Evolutionary conservation across 1,140 invertebrate genomes (phyloP).

Genomic region (Euschistus heros): DNA sequence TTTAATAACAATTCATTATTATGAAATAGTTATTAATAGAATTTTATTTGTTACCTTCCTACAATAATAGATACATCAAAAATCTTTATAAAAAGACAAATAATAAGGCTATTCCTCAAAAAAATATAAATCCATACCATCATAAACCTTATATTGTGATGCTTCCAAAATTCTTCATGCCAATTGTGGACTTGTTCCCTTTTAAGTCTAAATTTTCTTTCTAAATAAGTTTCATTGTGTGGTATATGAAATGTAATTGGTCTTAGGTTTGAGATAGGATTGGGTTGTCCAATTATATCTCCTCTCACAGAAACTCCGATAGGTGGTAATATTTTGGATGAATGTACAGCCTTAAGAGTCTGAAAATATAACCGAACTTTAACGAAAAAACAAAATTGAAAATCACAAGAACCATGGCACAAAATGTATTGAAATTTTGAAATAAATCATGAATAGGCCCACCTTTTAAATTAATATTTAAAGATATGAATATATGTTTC

Average conservation of each 20-base stretch:
- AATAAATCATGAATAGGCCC: too few species aligned
- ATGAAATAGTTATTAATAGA: not conserved
- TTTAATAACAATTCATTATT: not conserved
- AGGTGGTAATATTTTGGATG: not conserved
- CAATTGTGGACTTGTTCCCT: conserved; percentile 59
- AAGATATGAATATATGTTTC: too few species aligned
- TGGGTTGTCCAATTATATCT: conserved; percentile 60
- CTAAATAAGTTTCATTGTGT: conserved; percentile 50
- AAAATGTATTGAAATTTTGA: too few species aligned
- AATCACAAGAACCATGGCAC: too few species aligned
- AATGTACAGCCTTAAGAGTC: conserved; percentile 5
- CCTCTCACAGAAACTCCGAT: conserved; percentile 17
- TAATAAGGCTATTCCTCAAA: not conserved
- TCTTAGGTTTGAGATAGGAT: conserved; percentile 64
- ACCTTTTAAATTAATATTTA: too few species aligned
- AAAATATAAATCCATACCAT: conserved; percentile 35
- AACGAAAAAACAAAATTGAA: too few species aligned
- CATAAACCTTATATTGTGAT: conserved; percentile 60
- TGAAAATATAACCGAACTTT: not conserved
- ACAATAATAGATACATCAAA: not conserved
- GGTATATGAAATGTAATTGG: conserved; percentile 52
- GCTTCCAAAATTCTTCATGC: conserved; percentile 72
- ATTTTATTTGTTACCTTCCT: not conserved
- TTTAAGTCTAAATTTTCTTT: conserved; percentile 49
- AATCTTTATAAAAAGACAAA: not conserved